Evolutionary conservation across 2,888 invertebrate genomes (phyloP), one percentile per base, ranked within the genome.

Genomic region (Meteorus colon): DNA sequence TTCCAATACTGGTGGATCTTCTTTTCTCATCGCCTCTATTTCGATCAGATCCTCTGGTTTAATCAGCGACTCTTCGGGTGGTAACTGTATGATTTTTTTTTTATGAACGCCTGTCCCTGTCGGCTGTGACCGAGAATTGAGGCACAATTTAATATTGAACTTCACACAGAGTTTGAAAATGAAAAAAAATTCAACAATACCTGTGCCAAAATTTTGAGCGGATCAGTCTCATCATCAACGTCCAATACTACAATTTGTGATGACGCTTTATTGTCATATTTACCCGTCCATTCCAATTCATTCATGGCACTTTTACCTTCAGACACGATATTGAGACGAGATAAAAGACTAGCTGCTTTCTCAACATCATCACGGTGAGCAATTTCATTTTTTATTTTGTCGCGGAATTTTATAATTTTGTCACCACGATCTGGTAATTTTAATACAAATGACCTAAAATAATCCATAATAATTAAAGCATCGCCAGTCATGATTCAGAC

Each of bases 221-320:
- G 91, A 88, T 93, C 91, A 81, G 91, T 91, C 14, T 92, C 91
- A 10, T 92, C 91, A 83, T 92, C 92, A 67, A 92, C 92, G 79
- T 92, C 93, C 1, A 92, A 90, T 84, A 92, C 92, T 24, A 92
- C 82, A 63, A 84, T 84, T 77, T 90, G 90, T n/a, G 86, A 82
- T 3, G 81, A 81, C 45, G 86, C 86, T 27, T 83, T 85, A 19
- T 89, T 85, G 24, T 73, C 79, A 77, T 91, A 86, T 81, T 91
- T 91, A 41, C 92, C 91, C 27, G 91, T 90, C 93, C 93, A 93
- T 90, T 93, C 93, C 1, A 93, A 85, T 84, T 92, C 89, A 84
- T 91, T 91, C 74, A 93, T 89, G 4, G 90, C 86, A 65, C 90
- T 86, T 82, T 91, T 91, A 41, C 91, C 90, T 45, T 90, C 85